Base-by-base conservation (phyloP, 2,113 vertebrate species). In the Motacilla tschutschensis region DNA sequence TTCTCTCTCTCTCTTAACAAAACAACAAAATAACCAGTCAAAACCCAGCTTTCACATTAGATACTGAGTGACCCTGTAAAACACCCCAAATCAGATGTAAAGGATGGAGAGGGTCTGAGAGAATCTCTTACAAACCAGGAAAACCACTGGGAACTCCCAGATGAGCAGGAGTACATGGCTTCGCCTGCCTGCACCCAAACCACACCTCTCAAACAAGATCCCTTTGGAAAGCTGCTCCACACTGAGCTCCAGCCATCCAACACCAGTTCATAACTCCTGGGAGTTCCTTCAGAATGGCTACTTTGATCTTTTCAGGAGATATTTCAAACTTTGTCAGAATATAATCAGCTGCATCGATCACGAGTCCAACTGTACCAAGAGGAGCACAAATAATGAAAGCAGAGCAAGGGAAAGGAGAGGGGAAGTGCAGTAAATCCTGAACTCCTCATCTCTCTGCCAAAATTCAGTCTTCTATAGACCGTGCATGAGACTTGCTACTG, bases 381-480 rank as follows among this genome's bases (percentile, higher is more conserved):
- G 13, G 26, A 70, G 47, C 54, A 84, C 31, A 79, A 58, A 65
- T 41, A 82, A 83, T 25, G 47, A 55, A 79, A 84, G 81, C 2
- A 1, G 40, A 79, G 67, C n/a, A 79, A 54, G 51, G 75, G 55
- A 86, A 67, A 81, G 83, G 47, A 66, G 53, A 89, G n/a, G 57
- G 66, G 36, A 74, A 94, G 60, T 46, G 87, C 59, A 93, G 69
- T 64, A 92, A 91, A 88, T 71, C 84, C 65, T 65, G 55, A 50
- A 22, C 75, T 87, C 28, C 66, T 84, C 53, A 82, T 40, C 72
- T 86, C 59, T 44, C 53, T 1, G 71, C 71, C 88, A 85, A 76
- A 82, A 94, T 62, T 66, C 67, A 71, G 2, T 48, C 64, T 73
- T 72, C 69, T 83, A 10, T 35, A 51, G n/a, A 43, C 48, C n/a